Conservation (phyloP, 2,113 vertebrate genomes). For the Zingel zingel region DNA sequence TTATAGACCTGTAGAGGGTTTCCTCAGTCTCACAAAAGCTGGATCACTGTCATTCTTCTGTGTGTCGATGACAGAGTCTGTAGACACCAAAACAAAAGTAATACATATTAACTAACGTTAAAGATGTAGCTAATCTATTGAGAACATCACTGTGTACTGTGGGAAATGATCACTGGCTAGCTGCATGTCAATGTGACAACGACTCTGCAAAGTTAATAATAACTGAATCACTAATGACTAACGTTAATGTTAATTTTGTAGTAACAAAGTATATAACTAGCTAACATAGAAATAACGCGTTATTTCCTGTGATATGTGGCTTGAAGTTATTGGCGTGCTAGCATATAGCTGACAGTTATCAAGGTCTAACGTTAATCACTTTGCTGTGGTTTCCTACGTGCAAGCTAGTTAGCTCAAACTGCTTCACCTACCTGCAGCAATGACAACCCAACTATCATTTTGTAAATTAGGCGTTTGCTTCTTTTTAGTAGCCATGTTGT, state of each 20-base stretch:
- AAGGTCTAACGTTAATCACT: not conserved
- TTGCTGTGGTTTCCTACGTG: not conserved
- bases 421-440: conserved; percentile 74
- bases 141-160: not conserved
- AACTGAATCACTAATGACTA: not conserved
- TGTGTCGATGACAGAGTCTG: conserved; percentile 77
- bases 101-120: not conserved
- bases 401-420: conserved; percentile 20
- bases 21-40: conserved; percentile 79
- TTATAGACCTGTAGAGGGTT: conserved; percentile 82
- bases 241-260: too few species aligned
- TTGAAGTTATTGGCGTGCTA: not conserved
- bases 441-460: conserved; percentile 82
- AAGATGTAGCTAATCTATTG: too few species aligned
- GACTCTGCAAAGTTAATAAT: not conserved
- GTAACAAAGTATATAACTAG: not conserved
- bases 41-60: conserved; percentile 66
- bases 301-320: not conserved
- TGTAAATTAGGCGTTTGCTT: conserved; percentile 69
- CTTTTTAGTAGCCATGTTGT: conserved; percentile 81
- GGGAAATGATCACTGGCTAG: not conserved
- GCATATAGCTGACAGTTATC: not conserved
- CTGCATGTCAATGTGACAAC: not conserved
- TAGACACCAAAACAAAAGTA: conserved; percentile 24
- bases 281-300: not conserved